Evolutionary conservation across 2,797 vertebrate species (phyloP).

Genomic region (Pipistrellus kuhlii): DNA sequence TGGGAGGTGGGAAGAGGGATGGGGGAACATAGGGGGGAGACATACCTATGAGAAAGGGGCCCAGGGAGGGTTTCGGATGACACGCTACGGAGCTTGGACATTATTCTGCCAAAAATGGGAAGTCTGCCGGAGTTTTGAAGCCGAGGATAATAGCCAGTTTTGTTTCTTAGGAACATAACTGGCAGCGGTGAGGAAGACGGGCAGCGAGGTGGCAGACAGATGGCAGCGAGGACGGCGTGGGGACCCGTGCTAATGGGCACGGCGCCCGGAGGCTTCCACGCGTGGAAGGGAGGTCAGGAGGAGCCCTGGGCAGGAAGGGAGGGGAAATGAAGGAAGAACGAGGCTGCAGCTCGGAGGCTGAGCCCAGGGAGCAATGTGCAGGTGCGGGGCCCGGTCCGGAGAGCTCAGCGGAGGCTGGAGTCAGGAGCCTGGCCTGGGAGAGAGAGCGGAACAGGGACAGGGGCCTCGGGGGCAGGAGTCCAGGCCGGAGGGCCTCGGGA

Average conservation of each 20-base stretch:
- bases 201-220: not conserved
- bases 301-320: too few relatives aligned
- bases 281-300: not conserved
- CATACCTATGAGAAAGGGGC: not conserved
- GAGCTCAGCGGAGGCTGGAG: not conserved
- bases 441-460: not conserved
- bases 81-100: not conserved
- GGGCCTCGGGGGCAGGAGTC: not conserved
- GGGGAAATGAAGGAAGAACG: not conserved
- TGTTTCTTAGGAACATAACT: slow-evolving; percentile 11
- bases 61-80: not conserved
- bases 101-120: not conserved
- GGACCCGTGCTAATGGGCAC: not conserved
- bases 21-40: too few relatives aligned
- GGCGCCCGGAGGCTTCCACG: not conserved
- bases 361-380: not conserved
- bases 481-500: not conserved
- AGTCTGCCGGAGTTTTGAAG: not conserved
- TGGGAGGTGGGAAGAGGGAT: too few relatives aligned
- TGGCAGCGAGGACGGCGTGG: not conserved
- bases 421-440: not conserved
- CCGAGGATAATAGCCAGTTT: not conserved
- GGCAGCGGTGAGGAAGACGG: not conserved
- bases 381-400: not conserved
- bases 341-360: too few relatives aligned